A percentile compares a stretch with the other conserved stretches of the same genome.
Conservation (phyloP, 2,888 invertebrate genomes). For the Isotomurus palustris region DNA sequence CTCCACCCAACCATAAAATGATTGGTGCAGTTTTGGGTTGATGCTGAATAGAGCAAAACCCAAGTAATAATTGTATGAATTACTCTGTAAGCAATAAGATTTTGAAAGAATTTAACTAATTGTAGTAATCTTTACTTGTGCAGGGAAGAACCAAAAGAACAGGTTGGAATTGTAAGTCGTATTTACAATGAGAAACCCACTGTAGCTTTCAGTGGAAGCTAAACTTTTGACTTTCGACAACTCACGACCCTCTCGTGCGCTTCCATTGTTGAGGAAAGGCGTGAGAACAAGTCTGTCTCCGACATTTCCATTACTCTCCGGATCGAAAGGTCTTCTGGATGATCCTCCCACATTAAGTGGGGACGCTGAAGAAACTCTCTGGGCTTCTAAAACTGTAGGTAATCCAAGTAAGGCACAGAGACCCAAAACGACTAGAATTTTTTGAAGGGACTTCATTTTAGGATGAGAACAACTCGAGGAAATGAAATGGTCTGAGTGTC, state of each 20-base stretch:
- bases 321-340: conserved; percentile 8
- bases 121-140: conserved; percentile 54
- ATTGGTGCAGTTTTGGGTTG: conserved; percentile 59
- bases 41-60: conserved; percentile 18
- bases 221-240: conserved; percentile 31
- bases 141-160: conserved; percentile 90
- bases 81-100: no score
- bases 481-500: no score
- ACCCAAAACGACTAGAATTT: no score
- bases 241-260: conserved; percentile 54
- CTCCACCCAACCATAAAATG: conserved; percentile 77
- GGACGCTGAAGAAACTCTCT: conserved; percentile 9
- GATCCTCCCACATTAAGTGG: not conserved
- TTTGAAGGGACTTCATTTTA: no score
- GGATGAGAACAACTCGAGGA: no score
- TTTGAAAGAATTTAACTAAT: not conserved
- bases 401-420: no score
- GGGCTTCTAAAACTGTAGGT: conserved; percentile 9
- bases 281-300: conserved; percentile 71
- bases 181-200: conserved; percentile 80
- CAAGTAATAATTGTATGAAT: no score
- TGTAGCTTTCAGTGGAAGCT: conserved; percentile 59
- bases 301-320: conserved; percentile 44
- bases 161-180: conserved; percentile 70
- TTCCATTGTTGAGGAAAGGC: conserved; percentile 65